Evolutionary conservation across 2,797 vertebrate species (phyloP).

Genomic region (Helostoma temminkii): DNA sequence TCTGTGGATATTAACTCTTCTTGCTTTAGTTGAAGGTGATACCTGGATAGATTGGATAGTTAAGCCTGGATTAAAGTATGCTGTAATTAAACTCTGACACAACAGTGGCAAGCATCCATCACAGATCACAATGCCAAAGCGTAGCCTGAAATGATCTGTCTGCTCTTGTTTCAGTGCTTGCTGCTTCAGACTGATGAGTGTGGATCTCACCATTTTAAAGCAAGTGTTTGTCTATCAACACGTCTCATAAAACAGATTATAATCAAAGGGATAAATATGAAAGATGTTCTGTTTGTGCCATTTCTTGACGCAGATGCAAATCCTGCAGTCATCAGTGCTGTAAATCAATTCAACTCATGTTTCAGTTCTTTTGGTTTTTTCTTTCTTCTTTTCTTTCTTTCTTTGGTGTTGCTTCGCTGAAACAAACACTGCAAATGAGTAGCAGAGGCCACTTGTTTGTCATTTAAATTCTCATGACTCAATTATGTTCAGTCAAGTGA

Average conservation of each 20-base stretch:
- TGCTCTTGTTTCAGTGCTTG: constrained; percentile 5
- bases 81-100: constrained; percentile 41
- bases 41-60: constrained; percentile 59
- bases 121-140: constrained; percentile 26
- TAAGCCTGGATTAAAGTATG: constrained; percentile 48
- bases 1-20: constrained; percentile 5
- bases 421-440: constrained; percentile 8
- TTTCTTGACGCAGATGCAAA: constrained; percentile 4
- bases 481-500: constrained; percentile 29
- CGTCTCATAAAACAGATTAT: constrained; percentile 21
- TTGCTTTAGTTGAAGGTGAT: constrained; percentile 51
- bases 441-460: constrained; percentile 11
- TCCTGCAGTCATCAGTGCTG: not conserved
- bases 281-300: not conserved
- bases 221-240: constrained; percentile 43
- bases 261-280: constrained; percentile 8
- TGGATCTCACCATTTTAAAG: constrained; percentile 16
- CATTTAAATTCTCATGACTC: constrained; percentile 22
- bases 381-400: no score
- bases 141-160: constrained; percentile 26
- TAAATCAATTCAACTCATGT: constrained; percentile 8
- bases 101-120: constrained; percentile 39
- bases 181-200: constrained; percentile 15
- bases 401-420: constrained; percentile 9
- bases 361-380: not conserved